phyloP scores from a whole-genome alignment of 2,113 vertebrate species.

The Corythornis cristatus region DNA sequence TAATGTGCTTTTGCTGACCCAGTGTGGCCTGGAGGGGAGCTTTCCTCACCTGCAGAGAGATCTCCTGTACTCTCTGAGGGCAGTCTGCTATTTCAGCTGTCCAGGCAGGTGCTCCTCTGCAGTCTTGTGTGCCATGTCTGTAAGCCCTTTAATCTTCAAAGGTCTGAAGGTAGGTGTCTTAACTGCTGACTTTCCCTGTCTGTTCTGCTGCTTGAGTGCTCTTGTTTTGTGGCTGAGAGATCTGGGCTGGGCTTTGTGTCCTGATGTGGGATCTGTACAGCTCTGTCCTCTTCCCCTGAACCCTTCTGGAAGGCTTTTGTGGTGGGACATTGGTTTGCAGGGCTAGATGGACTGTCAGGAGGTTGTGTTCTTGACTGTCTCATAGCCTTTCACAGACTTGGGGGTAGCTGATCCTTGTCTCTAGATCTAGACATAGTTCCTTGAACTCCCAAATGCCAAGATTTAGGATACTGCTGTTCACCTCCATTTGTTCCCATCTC shows the following conservation, averaged over 20 bases:
- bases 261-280: accelerated
- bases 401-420: not conserved
- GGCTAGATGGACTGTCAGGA: not conserved
- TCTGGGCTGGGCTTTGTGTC: not conserved
- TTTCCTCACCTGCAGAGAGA: not conserved
- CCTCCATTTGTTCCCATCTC: not conserved
- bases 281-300: not conserved
- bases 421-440: not conserved
- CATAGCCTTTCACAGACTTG: not conserved
- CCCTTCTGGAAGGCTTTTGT: not conserved
- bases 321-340: not conserved
- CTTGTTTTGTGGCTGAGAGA: not conserved
- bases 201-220: not conserved
- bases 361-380: not conserved
- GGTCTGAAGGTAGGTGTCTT: not conserved
- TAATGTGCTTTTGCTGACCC: not conserved
- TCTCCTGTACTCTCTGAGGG: not conserved
- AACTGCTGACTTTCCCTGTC: not conserved
- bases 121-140: not conserved
- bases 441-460: not conserved
- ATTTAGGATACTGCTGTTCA: not conserved
- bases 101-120: not conserved
- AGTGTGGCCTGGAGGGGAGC: not conserved
- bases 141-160: not conserved
- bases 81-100: not conserved